These are phyloP conservation scores for Drosophila elegans DNA, from an alignment of 1,140 invertebrate genomes.

Conservation along the genomic window DNA sequence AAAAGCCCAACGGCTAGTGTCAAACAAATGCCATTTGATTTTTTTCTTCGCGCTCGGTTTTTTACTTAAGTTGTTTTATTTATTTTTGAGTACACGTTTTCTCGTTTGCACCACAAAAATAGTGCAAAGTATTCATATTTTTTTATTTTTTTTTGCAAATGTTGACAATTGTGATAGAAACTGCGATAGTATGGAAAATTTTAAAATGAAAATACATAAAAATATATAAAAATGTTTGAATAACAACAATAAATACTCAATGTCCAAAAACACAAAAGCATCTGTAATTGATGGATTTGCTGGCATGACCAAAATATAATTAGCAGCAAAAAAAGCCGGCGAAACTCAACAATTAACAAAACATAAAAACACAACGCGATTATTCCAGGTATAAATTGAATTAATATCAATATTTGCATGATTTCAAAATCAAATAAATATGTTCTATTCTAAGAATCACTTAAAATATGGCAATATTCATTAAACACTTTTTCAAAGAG, in stretches of 20 bases:
- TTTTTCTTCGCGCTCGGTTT: neutral
- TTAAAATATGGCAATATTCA: too few relatives aligned
- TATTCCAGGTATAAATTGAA: constrained; percentile 10
- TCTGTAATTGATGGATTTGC: constrained; percentile 10
- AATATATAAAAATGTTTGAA: constrained; percentile 9
- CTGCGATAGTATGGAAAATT: constrained; percentile 26
- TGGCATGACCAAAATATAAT: constrained; percentile 13
- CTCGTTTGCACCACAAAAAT: constrained; percentile 12
- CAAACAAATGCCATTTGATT: constrained; percentile 16
- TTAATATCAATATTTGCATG: neutral
- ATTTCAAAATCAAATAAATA: neutral
- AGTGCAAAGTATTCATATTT: constrained; percentile 18
- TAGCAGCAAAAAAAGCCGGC: constrained; percentile 2
- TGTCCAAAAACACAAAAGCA: neutral
- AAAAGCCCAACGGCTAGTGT: constrained; percentile 16
- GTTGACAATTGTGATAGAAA: constrained; percentile 29
- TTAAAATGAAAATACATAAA: constrained; percentile 8
- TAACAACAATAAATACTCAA: constrained; percentile 11
- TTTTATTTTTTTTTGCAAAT: constrained; percentile 6
- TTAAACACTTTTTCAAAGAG: neutral
- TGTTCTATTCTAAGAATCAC: too few relatives aligned
- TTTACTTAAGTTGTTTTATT: constrained; percentile 11
- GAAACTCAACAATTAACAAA: neutral
- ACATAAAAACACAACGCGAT: neutral
- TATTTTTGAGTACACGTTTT: constrained; percentile 7